Base-by-base conservation (phyloP, 2,797 vertebrate genomes). In the Uromys caudimaculatus region DNA sequence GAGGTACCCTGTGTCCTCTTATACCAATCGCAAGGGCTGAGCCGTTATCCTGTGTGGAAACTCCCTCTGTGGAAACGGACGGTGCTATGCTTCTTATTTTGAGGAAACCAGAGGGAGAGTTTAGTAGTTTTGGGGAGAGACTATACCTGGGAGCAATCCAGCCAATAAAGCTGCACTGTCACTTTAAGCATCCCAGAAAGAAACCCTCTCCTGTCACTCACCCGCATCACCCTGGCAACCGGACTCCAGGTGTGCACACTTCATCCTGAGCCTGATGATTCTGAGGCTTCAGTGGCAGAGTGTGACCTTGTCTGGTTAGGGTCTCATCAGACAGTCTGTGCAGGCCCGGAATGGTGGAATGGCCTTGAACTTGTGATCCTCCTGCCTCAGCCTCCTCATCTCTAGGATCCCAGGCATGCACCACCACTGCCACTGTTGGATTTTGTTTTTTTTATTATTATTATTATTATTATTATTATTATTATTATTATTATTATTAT, bases 171-270 rank as follows among this genome's bases (percentile, higher is more conserved):
- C 9, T 11, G 0, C 9, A 0, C 27, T 2, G 9, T 86, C 29
- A 8, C 73, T 52, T 38, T 75, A 79, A 52, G 41, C 29, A 9
- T 3, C 23, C 21, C 44, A 35, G 4, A 64, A 73, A n/a, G 54
- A 64, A 32, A 47, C 0, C 3, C 27, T 6, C 0, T 19, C 3
- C 24, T 3, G 0, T 17, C 0, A 29, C 4, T 81, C 1, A 1
- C 32, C 41, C 16, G 44, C 50, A 4, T 14, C 21, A 29, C 78
- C 87, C 73, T 17, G 71, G 77, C 44, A 82, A 14, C 90, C 47
- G 1, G 13, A 1, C 0, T 38, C 60, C 47, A 9, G n/a, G 56
- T 0, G 1, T 54, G 47, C 60, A 14, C 29, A 35, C 32, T 6
- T 58, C 19, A 21, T 32, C 69, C 58, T 62, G 4, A 1, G 76